Conservation (phyloP, 2,888 invertebrate genomes). For the Agrotis segetum region DNA sequence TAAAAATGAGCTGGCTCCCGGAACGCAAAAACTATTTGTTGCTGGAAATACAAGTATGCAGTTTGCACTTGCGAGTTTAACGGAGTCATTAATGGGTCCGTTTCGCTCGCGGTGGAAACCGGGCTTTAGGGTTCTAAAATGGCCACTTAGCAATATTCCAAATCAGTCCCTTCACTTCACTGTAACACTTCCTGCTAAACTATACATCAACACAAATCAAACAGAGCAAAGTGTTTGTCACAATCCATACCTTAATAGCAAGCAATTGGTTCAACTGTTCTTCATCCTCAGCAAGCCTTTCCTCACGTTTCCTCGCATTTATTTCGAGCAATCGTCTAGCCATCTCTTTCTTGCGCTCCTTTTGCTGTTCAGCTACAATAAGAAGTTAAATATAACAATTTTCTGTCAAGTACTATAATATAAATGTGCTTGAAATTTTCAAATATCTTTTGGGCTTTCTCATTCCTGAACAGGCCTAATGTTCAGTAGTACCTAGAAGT, state of each 20-base stretch:
- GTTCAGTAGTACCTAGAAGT: no score
- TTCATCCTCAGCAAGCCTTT: constrained; percentile 97
- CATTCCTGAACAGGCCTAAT: background rate
- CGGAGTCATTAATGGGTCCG: no score
- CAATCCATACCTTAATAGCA: constrained; percentile 92
- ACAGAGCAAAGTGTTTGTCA: background rate
- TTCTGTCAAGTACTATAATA: background rate
- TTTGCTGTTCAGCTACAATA: constrained; percentile 94
- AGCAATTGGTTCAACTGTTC: constrained; percentile 95
- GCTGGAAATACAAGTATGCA: no score
- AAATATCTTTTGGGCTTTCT: background rate
- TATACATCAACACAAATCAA: no score
- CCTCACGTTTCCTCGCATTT: constrained; percentile 96
- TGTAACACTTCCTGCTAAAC: no score
- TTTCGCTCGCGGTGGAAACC: no score
- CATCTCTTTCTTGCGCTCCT: constrained; percentile 96
- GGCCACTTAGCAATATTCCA: no score
- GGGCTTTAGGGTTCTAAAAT: no score
- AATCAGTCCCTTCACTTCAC: no score
- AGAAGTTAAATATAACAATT: background rate
- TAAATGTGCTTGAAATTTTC: background rate
- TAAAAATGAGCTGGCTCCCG: no score
- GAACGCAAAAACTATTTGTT: no score
- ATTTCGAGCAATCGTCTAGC: constrained; percentile 96
- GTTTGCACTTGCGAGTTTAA: no score